phyloP scores from a whole-genome alignment of 2,888 invertebrate species.

The Pecten maximus region DNA sequence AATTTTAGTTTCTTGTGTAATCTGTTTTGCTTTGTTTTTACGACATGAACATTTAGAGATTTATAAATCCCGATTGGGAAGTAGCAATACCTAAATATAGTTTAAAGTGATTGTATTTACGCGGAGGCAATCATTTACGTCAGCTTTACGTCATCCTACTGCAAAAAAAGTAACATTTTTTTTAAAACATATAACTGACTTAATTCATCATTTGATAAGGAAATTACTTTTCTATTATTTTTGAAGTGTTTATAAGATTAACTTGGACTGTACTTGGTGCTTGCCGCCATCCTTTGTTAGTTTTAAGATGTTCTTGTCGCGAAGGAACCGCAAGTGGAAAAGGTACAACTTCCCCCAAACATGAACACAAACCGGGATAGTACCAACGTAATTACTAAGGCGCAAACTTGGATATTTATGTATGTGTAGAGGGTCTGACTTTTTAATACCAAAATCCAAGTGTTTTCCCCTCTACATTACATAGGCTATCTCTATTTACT shows the following conservation, averaged over 20 bases:
- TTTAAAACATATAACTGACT: not conserved
- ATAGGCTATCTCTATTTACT: not conserved
- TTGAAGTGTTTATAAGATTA: not conserved
- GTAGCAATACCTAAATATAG: not conserved
- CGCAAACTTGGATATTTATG: constrained; percentile 1
- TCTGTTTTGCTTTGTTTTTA: not conserved
- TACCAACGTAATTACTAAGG: not conserved
- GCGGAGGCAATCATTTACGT: not conserved
- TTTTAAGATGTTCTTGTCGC: not conserved
- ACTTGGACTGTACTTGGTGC: not conserved
- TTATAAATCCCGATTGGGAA: not conserved
- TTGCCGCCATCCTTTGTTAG: not conserved
- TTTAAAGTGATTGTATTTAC: not conserved
- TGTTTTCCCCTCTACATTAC: not conserved
- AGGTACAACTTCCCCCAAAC: constrained; percentile 7
- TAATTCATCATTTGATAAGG: not conserved
- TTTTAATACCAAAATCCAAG: constrained; percentile 22
- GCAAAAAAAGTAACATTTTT: not conserved
- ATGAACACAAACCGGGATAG: not conserved
- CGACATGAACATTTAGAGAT: not conserved
- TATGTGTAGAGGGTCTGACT: not conserved
- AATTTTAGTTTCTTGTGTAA: not conserved
- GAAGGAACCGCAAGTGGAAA: not conserved
- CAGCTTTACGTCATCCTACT: not conserved
- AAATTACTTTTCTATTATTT: not conserved